Percentiles rank a stretch among this genome's conserved stretches.
These are phyloP conservation scores for Festucalex cinctus DNA, from an alignment of 2,113 vertebrate species.

Conservation along the genomic window DNA sequence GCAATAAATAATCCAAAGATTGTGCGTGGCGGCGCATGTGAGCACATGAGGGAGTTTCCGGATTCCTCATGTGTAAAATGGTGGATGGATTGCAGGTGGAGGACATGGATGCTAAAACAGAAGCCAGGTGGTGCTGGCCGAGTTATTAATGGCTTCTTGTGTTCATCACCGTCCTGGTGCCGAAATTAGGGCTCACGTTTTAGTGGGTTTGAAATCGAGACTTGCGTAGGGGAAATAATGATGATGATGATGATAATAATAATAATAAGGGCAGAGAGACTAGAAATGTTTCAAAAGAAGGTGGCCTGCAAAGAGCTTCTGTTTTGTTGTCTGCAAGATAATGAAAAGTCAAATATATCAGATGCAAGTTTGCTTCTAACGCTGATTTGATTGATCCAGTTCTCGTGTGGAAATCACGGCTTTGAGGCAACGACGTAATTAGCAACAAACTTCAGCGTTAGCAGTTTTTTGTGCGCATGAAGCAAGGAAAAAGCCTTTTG, in stretches of 20 bases:
- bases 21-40: conserved; percentile 63
- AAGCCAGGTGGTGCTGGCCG: conserved; percentile 57
- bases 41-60: conserved; percentile 57
- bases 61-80: conserved; percentile 62
- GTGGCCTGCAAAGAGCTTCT: conserved; percentile 23
- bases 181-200: conserved; percentile 66
- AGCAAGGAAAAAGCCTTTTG: neutral
- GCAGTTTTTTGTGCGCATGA: neutral
- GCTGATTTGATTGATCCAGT: conserved; percentile 49
- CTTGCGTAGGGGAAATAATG: conserved; percentile 40
- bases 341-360: conserved; percentile 41
- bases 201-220: conserved; percentile 65
- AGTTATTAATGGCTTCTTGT: conserved; percentile 62
- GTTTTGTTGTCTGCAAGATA: conserved; percentile 31
- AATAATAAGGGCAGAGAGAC: conserved; percentile 60
- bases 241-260: conserved; percentile 23
- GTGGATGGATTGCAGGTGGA: conserved; percentile 75
- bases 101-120: conserved; percentile 52
- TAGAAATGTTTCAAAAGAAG: conserved; percentile 35
- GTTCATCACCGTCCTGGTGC: conserved; percentile 63
- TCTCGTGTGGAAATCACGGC: conserved; percentile 37
- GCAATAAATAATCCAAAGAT: conserved; percentile 61
- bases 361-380: conserved; percentile 35
- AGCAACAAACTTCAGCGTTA: conserved; percentile 21
- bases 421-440: conserved; percentile 45